Percentiles rank a stretch among this genome's conserved stretches.
phyloP scores from a whole-genome alignment of 2,113 vertebrate species.

The Petromus typicus region DNA sequence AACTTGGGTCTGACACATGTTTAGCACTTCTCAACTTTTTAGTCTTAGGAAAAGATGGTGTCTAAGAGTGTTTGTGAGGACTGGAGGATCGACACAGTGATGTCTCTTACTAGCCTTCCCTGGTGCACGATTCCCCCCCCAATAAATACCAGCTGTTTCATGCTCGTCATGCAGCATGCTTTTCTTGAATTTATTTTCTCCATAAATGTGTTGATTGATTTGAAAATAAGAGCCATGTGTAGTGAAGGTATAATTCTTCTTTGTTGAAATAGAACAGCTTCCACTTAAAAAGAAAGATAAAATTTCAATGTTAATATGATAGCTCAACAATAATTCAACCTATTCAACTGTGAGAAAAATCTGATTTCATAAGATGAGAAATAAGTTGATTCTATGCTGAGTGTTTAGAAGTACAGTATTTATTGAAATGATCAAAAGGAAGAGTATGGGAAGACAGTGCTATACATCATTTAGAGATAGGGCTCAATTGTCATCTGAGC shows the following conservation, averaged over 20 bases:
- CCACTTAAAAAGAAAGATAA: background rate
- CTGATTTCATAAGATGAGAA: background rate
- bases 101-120: background rate
- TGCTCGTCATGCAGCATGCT: background rate
- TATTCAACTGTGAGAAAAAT: background rate
- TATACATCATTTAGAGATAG: background rate
- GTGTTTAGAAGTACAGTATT: background rate
- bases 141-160: background rate
- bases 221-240: conserved; percentile 6
- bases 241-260: background rate
- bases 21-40: background rate
- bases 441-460: background rate
- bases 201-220: background rate
- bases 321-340: conserved; percentile 1
- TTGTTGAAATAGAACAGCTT: conserved; percentile 14
- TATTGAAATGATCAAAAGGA: background rate
- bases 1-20: background rate
- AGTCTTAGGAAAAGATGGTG: background rate
- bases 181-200: background rate
- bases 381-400: background rate
- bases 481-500: fast-evolving
- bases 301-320: background rate
- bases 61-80: background rate
- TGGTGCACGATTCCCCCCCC: background rate
- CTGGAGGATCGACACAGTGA: background rate